phyloP scores from a whole-genome alignment of 2,888 invertebrate species.

The Stramonita haemastoma region DNA sequence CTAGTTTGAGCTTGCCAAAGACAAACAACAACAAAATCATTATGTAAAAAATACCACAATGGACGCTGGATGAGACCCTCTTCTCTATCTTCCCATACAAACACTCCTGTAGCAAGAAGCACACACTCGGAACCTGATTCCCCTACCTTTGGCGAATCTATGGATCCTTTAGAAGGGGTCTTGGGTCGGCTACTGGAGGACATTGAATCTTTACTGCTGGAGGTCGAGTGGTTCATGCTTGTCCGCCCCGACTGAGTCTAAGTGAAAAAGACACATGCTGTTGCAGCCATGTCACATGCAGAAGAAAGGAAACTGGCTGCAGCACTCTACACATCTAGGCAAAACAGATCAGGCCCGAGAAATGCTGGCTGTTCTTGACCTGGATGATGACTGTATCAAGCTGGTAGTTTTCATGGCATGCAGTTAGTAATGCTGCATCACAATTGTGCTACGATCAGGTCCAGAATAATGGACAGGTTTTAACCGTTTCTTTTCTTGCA shows the following conservation, averaged over 20 bases:
- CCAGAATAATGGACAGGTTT: too few relatives aligned
- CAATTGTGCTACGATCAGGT: too few relatives aligned
- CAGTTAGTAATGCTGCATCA: too few relatives aligned
- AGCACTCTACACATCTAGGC: neutral
- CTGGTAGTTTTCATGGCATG: too few relatives aligned
- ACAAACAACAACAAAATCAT: neutral
- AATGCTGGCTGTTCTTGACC: neutral
- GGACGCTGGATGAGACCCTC: neutral
- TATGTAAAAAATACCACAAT: neutral
- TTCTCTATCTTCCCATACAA: neutral
- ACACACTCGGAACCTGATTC: neutral
- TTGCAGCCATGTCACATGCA: constrained; percentile 47
- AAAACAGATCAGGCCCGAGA: constrained; percentile 13
- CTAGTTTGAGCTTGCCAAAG: neutral
- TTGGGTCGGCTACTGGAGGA: constrained; percentile 44
- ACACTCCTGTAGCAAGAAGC: neutral
- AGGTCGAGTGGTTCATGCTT: constrained; percentile 38
- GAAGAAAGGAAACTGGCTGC: neutral
- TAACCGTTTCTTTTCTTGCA: too few relatives aligned
- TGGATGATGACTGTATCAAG: too few relatives aligned
- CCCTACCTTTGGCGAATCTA: constrained; percentile 51
- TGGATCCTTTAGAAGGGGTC: constrained; percentile 47
- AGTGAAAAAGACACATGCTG: constrained; percentile 50
- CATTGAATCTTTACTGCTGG: constrained; percentile 48
- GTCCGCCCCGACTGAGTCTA: constrained; percentile 47